phyloP scores from a whole-genome alignment of 2,113 vertebrate species.

The Nansenia antarctica region DNA sequence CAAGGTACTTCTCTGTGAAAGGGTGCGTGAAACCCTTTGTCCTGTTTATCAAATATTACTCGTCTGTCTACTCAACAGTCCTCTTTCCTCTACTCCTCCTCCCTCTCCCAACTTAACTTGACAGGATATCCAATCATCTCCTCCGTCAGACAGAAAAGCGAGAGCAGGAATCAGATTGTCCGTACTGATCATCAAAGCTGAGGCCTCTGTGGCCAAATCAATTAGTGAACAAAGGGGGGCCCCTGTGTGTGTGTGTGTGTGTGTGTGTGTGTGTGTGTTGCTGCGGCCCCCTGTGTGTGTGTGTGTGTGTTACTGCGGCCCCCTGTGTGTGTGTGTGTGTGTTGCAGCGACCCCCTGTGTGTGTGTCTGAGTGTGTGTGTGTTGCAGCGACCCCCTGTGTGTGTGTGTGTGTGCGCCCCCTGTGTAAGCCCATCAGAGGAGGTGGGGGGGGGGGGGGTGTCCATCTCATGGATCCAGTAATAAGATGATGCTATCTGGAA shows the following conservation, averaged over 20 bases:
- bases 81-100: neutral
- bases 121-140: neutral
- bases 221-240: neutral
- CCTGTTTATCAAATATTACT: no score
- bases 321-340: no score
- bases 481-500: constrained; percentile 26
- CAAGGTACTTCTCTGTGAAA: no score
- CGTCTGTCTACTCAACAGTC: constrained; percentile 3
- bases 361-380: neutral
- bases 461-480: constrained; percentile 20
- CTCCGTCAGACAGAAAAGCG: neutral
- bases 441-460: neutral
- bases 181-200: neutral
- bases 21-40: no score
- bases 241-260: no score
- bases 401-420: no score
- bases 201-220: neutral
- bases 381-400: no score
- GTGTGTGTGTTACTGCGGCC: no score
- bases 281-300: no score
- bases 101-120: neutral
- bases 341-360: no score
- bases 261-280: no score
- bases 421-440: no score
- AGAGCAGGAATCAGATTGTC: neutral